Conservation (phyloP, 2,113 vertebrate species). For the Cavia porcellus region DNA sequence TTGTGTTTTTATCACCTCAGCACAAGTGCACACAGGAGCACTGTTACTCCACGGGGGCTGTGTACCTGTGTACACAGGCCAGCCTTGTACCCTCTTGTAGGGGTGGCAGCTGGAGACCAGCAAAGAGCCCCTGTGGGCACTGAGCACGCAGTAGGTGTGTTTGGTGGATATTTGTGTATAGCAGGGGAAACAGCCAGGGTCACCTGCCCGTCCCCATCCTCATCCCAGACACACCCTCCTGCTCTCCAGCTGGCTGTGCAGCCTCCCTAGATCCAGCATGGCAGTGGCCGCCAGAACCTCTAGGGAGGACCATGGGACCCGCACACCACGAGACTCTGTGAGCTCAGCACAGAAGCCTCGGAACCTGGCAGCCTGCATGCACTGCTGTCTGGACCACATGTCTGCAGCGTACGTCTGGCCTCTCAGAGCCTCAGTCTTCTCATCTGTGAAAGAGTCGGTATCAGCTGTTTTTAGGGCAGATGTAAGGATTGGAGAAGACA, state of each 20-base stretch:
- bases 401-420: not conserved
- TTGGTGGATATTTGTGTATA: not conserved
- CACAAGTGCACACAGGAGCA: not conserved
- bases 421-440: not conserved
- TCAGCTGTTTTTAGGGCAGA: not conserved
- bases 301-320: not conserved
- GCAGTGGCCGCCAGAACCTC: not conserved
- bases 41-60: not conserved
- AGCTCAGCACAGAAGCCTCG: not conserved
- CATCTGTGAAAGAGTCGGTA: not conserved
- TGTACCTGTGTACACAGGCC: not conserved
- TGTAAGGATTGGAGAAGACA: not conserved
- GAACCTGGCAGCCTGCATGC: not conserved
- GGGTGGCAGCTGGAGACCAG: not conserved
- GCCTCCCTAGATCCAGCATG: no score
- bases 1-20: not conserved
- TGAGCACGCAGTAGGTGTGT: not conserved
- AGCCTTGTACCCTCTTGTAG: not conserved
- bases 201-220: no score
- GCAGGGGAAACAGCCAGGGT: not conserved
- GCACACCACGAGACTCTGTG: not conserved
- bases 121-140: not conserved
- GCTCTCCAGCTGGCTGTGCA: not conserved
- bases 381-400: not conserved
- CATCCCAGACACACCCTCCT: not conserved